Evolutionary conservation across 2,113 vertebrate species (phyloP), one percentile per base, ranked within the genome.

Genomic region (Pelobates fuscus): DNA sequence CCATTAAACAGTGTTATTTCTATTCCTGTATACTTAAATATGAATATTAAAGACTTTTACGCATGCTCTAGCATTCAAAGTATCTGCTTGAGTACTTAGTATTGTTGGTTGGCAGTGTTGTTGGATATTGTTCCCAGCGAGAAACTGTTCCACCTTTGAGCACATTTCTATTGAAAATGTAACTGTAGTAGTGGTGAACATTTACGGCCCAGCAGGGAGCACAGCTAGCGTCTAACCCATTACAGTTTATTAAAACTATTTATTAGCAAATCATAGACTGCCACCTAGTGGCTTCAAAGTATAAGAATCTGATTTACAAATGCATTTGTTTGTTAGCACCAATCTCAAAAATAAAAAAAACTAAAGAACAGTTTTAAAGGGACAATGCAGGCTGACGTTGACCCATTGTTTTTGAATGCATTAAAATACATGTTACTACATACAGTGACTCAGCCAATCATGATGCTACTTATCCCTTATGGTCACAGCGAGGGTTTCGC

Each of bases 231-330:
- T 20, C 52, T 17, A 66, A 68, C 67, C 15, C 8, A 66, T 41
- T 29, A 24, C 52, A 46, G n/a, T 66, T 43, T 30, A 49, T 59
- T 8, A 25, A 11, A 20, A 14, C 41, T 6, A 20, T 0, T 60
- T 26, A 49, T 74, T 82, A 85, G 77, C 0, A 79, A 73, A 62
- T 57, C 66, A 58, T 78, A 70, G 67, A 80, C 81, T 77, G 86
- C 76, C 88, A 82, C 79, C 84, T 70, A 84, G 85, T 55, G 87
- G 82, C 29, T 15, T 41, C 37, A 8, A 8, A 14, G 8, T 10
- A 4, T 30, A 63, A 63, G 4, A n/a, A 21, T 1, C 1, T 25
- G 30, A 10, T 37, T 37, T 37, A 37, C 32, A 37, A 37, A 37
- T n/a, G n/a, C n/a, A n/a, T n/a, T n/a, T n/a, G n/a, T n/a, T n/a